Evolutionary conservation across 2,113 vertebrate genomes (phyloP), one percentile per base, ranked within the genome.

Genomic region (Lates calcarifer): DNA sequence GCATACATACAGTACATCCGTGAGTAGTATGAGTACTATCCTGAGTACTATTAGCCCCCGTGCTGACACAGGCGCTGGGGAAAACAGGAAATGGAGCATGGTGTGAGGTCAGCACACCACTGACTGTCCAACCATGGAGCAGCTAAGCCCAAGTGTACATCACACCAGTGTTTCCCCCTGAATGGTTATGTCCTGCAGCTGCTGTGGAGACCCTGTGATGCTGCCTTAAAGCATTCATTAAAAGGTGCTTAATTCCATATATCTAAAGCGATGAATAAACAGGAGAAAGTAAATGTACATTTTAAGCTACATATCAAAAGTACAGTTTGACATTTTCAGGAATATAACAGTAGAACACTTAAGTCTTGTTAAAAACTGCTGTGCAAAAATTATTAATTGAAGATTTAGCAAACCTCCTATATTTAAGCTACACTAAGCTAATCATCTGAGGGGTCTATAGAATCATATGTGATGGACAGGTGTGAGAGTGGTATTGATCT

Each of bases 71-170:
- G 76, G 83, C 88, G 79, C 90, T 78, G 80, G 62, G 72, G 92
- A 84, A 82, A 90, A 91, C 85, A 92, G 87, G 87, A 92, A 94
- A 90, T 91, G 88, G 87, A 91, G 87, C 87, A 81, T 86, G 72
- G 86, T 83, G 80, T 92, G 87, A 90, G 90, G 91, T 93, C 90
- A 92, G 87, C 86, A 80, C 86, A 80, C 65, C 62, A 61, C 74
- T 82, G 75, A 79, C 84, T 79, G 70, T 15, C 90, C 87, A 87
- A 84, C 75, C 74, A 76, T 68, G 64, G 58, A 87, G 79, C 62
- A 6, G 62, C 56, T 85, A 68, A 79, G 81, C 61, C 58, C 7
- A 11, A 67, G 74, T 47, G 29, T 74, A 61, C 73, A 85, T 88
- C 79, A 77, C 58, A 68, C 57, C 71, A 17, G 81, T 24, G 74